Evolutionary conservation across 2,797 vertebrate genomes (phyloP).

Genomic region (Pipistrellus pygmaeus): DNA sequence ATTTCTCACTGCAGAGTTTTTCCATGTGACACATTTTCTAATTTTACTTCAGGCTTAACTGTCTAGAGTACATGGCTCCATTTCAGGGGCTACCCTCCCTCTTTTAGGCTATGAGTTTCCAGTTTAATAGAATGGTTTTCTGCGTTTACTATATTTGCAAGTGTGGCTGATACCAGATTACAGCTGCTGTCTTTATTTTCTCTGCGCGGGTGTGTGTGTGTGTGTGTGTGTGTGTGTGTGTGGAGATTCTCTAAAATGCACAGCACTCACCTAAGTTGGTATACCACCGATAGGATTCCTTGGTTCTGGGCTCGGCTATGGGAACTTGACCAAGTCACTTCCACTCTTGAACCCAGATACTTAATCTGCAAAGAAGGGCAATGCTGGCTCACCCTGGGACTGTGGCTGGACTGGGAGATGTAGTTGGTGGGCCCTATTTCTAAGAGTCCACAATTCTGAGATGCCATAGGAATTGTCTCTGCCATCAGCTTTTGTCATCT

Average conservation of each 20-base stretch:
- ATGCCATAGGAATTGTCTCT: not conserved
- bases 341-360: not conserved
- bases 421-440: not conserved
- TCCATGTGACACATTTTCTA: constrained; percentile 82
- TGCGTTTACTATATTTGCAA: not conserved
- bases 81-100: constrained; percentile 43
- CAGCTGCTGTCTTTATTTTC: not conserved
- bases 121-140: not conserved
- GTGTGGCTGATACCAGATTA: not conserved
- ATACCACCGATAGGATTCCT: not conserved
- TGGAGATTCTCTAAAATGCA: not conserved
- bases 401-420: not conserved
- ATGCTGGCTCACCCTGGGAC: not conserved
- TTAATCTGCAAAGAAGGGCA: not conserved
- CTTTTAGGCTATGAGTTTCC: constrained; percentile 19
- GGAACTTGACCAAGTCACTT: not conserved
- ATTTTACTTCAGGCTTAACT: constrained; percentile 77
- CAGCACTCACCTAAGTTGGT: not conserved
- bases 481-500: not conserved
- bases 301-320: not conserved
- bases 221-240: too few species aligned
- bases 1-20: constrained; percentile 77
- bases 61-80: constrained; percentile 46
- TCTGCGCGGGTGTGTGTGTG: not conserved
- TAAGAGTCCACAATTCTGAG: not conserved